Percentiles rank a stretch among this genome's conserved stretches.
phyloP scores from a whole-genome alignment of 2,797 vertebrate species.

The Cossypha dichroa region DNA sequence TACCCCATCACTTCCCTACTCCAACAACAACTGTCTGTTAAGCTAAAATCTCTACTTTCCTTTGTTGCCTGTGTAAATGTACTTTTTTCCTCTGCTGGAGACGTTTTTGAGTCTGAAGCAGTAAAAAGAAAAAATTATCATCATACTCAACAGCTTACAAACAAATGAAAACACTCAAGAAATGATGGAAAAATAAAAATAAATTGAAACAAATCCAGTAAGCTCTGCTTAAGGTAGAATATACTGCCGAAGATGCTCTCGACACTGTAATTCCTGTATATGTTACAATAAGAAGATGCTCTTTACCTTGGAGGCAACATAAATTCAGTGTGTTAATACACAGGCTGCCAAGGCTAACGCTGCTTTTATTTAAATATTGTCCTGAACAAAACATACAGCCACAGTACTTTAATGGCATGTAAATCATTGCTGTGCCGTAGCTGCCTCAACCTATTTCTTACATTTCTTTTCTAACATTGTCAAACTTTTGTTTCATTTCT shows the following conservation, averaged over 20 bases:
- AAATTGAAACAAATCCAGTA: not conserved
- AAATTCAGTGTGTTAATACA: constrained; percentile 55
- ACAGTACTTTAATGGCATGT: not conserved
- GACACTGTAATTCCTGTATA: constrained; percentile 8
- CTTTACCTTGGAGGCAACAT: constrained; percentile 57
- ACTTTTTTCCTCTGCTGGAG: not conserved
- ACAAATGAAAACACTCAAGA: not conserved
- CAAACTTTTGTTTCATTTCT: constrained; percentile 67
- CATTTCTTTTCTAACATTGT: constrained; percentile 25
- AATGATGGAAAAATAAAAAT: not conserved
- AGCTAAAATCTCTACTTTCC: not conserved
- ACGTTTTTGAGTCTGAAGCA: not conserved
- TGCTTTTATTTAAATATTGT: constrained; percentile 67
- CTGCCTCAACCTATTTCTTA: constrained; percentile 45
- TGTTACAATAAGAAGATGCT: constrained; percentile 42
- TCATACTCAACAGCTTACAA: not conserved
- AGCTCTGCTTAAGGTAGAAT: not conserved
- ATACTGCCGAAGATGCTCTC: not conserved
- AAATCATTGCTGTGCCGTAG: constrained; percentile 37
- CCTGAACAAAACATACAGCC: constrained; percentile 19
- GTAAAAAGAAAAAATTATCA: not conserved
- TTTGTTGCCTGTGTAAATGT: not conserved
- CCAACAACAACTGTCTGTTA: not conserved
- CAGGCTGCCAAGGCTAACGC: constrained; percentile 7
- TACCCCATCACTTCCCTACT: not conserved